Percentiles rank a stretch among this genome's conserved stretches.
Conservation (phyloP, 2,888 invertebrate species). For the Drosophila tripunctata region DNA sequence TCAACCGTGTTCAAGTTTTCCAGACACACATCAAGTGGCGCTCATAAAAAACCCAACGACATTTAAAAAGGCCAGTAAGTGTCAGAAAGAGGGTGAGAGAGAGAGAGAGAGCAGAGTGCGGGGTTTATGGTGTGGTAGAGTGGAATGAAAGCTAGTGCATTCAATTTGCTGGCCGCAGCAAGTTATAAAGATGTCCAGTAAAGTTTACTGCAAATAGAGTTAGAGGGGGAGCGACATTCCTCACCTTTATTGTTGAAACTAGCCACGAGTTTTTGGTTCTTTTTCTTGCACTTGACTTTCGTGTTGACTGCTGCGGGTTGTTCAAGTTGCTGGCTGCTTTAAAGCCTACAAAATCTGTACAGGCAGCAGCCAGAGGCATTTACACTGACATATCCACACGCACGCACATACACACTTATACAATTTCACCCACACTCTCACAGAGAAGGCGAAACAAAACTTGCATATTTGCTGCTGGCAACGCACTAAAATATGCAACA, state of each 20-base stretch:
- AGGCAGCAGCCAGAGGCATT: neutral
- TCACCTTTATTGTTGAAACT: slow-evolving; percentile 35
- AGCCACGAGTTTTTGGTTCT: slow-evolving; percentile 10
- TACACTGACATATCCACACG: neutral
- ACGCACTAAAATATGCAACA: slow-evolving; percentile 65
- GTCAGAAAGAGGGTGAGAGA: neutral
- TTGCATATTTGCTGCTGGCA: slow-evolving; percentile 49
- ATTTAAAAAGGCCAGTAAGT: slow-evolving; percentile 44
- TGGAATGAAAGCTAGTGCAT: slow-evolving; percentile 5
- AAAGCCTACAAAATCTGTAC: slow-evolving; percentile 45
- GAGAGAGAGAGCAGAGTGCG: neutral
- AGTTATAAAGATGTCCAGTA: slow-evolving; percentile 68
- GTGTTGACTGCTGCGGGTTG: slow-evolving; percentile 10
- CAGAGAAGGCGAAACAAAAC: slow-evolving; percentile 20
- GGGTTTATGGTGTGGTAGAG: too few relatives aligned
- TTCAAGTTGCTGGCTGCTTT: slow-evolving; percentile 21
- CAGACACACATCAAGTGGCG: slow-evolving; percentile 26
- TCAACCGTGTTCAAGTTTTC: neutral
- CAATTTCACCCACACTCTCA: neutral
- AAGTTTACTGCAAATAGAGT: slow-evolving; percentile 60
- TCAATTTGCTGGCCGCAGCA: slow-evolving; percentile 49
- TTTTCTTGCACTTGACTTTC: slow-evolving; percentile 58
- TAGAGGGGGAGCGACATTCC: slow-evolving; percentile 4
- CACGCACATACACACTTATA: neutral
- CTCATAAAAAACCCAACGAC: slow-evolving; percentile 53